Conservation (phyloP, 92 coral and sea anemone species). For the Parazoanthus swiftii region DNA sequence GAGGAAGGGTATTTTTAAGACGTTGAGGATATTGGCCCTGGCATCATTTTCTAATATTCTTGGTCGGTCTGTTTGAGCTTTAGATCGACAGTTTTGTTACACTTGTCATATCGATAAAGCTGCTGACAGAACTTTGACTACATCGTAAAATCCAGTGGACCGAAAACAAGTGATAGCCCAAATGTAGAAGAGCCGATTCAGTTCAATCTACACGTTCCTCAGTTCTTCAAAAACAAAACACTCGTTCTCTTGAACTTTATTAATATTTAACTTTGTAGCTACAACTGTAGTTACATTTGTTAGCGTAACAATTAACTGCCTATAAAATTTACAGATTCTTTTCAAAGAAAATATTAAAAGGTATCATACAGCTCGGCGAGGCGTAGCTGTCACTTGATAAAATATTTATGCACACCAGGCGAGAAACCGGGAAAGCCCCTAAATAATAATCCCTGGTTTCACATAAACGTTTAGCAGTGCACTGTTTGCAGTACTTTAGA, state of each 20-base stretch:
- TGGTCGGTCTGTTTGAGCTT: not conserved
- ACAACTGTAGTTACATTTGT: not conserved
- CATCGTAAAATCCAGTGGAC: not conserved
- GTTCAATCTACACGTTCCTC: too few species aligned
- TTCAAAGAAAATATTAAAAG: too few species aligned
- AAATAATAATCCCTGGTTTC: too few species aligned
- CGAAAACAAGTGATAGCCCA: not conserved
- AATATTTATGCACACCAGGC: conserved; percentile 1
- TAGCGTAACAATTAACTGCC: too few species aligned
- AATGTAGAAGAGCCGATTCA: not conserved
- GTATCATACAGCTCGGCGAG: not conserved
- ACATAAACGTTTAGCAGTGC: not conserved
- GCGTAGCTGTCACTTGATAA: too few species aligned
- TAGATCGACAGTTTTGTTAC: not conserved
- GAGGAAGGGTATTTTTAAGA: not conserved
- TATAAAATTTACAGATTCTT: not conserved
- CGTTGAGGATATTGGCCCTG: conserved; percentile 4
- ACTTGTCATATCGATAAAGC: not conserved
- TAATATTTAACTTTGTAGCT: not conserved
- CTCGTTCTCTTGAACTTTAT: not conserved
- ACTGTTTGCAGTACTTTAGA: not conserved
- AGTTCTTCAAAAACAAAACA: too few species aligned
- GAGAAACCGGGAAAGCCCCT: not conserved
- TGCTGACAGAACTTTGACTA: not conserved
- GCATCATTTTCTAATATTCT: too few species aligned